phyloP scores from a whole-genome alignment of 2,113 vertebrate species.

The Rhinopithecus roxellana region DNA sequence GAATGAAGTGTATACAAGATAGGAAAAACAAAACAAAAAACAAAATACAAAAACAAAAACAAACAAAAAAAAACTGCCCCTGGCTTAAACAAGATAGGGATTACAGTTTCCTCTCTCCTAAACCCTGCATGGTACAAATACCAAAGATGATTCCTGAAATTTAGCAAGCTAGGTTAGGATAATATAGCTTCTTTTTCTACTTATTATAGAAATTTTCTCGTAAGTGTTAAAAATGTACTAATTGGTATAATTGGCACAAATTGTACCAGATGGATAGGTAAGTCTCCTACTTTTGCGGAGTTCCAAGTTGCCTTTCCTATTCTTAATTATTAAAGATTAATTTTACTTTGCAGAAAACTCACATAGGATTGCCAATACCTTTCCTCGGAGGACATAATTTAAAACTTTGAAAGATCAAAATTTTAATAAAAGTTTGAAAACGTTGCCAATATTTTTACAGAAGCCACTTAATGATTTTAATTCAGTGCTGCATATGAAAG shows the following conservation, averaged over 20 bases:
- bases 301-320: constrained; percentile 49
- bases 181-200: not conserved
- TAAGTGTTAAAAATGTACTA: constrained; percentile 56
- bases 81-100: not conserved
- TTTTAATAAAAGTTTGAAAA: constrained; percentile 53
- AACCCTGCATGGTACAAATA: not conserved
- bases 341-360: constrained; percentile 58
- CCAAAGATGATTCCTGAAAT: constrained; percentile 8
- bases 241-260: constrained; percentile 56
- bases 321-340: constrained; percentile 70
- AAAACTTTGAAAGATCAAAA: constrained; percentile 58
- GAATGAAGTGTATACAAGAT: not conserved
- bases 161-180: not conserved
- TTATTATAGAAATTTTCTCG: not conserved
- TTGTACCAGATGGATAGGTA: constrained; percentile 59
- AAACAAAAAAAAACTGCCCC: too few relatives aligned
- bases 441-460: constrained; percentile 47
- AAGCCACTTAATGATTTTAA: constrained; percentile 20
- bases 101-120: not conserved
- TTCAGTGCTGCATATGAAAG: not conserved
- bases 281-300: constrained; percentile 22
- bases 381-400: constrained; percentile 57
- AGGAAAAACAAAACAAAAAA: not conserved
- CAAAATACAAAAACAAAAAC: not conserved
- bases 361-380: constrained; percentile 44